Conservation (phyloP, 2,888 invertebrate genomes). For the Hyposoter dolosus region DNA sequence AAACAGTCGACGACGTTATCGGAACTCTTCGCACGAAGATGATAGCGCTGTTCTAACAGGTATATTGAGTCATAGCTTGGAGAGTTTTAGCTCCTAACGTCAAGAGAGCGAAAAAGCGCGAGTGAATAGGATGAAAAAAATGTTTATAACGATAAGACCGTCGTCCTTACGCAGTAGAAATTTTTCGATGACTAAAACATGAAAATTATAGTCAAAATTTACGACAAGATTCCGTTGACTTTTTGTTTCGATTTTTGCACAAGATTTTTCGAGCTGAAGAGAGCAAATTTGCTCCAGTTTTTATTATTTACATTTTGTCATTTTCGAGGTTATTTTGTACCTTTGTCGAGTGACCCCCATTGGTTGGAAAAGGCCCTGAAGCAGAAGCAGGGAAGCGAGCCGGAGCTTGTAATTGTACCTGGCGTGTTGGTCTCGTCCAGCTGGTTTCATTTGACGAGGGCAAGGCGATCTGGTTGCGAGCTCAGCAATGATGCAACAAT, state of each 20-base stretch:
- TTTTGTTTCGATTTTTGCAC: neutral
- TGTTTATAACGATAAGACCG: conserved; percentile 32
- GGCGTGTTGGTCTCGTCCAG: conserved; percentile 26
- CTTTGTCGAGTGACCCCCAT: neutral
- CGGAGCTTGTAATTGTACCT: conserved; percentile 16
- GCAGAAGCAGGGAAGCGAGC: conserved; percentile 2
- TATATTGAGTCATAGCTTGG: conserved; percentile 38
- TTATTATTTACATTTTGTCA: neutral
- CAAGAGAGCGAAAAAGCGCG: conserved; percentile 1
- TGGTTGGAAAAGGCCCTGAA: neutral
- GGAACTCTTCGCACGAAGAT: conserved; percentile 13
- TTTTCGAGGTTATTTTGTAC: neutral
- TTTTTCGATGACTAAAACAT: neutral
- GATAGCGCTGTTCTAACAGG: conserved; percentile 26
- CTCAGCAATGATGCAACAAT: conserved; percentile 62
- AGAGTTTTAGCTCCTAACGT: conserved; percentile 11
- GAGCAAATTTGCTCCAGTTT: neutral
- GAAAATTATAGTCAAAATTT: conserved; percentile 8
- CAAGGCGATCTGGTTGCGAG: conserved; percentile 67
- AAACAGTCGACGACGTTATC: conserved; percentile 33
- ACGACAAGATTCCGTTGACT: conserved; percentile 12
- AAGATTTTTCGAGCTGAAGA: neutral
- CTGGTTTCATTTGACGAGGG: conserved; percentile 56
- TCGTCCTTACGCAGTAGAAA: conserved; percentile 20
- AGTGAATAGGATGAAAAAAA: neutral